Conservation (phyloP, 2,888 invertebrate genomes). For the Enchytraeus crypticus region DNA sequence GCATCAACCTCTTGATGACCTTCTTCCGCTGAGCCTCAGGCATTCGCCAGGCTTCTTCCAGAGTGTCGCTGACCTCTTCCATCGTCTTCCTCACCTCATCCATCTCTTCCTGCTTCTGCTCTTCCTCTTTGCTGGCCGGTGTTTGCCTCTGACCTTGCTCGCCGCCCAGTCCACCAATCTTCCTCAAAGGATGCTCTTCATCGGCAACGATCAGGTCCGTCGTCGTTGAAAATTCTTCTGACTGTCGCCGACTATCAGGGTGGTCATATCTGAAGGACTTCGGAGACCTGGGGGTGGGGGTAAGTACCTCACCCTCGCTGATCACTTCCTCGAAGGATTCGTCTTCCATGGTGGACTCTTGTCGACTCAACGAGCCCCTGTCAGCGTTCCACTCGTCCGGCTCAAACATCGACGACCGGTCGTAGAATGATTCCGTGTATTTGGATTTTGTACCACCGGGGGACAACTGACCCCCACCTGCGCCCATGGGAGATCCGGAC, state of each 20-base stretch:
- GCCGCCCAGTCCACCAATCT: background rate
- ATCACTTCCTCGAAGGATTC: no score
- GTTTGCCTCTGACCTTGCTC: background rate
- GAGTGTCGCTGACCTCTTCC: conserved; percentile 18
- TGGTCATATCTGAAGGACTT: no score
- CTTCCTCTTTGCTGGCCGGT: background rate
- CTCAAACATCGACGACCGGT: conserved; percentile 13
- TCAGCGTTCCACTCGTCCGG: conserved; percentile 1
- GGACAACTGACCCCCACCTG: no score
- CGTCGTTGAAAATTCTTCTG: background rate
- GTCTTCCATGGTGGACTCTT: no score
- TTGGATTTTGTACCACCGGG: background rate
- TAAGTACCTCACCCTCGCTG: no score
- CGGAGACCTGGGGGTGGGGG: no score
- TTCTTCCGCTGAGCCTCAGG: conserved; percentile 17
- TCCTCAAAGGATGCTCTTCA: background rate
- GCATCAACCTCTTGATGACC: conserved; percentile 14
- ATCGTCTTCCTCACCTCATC: conserved; percentile 16
- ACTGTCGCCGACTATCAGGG: background rate
- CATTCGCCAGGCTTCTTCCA: conserved; percentile 17
- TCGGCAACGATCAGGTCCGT: background rate
- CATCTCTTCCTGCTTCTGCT: conserved; percentile 16
- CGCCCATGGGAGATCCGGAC: background rate
- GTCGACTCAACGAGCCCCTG: no score
- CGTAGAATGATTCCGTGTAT: conserved; percentile 13